Conservation (phyloP, 2,113 vertebrate genomes). For the Strix aluco region DNA sequence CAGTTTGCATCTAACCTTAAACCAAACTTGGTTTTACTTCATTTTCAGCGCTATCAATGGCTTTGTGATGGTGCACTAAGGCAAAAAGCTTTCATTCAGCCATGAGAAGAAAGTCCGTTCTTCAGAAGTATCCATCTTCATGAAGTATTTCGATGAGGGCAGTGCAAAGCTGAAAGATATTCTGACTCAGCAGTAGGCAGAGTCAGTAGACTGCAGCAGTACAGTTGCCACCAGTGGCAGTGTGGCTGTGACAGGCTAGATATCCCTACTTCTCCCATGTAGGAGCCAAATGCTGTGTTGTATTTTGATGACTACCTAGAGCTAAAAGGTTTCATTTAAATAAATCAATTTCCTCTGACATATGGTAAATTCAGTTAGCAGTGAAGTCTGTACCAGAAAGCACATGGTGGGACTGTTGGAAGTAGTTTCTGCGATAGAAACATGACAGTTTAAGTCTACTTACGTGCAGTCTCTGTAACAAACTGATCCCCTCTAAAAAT, state of each 20-base stretch:
- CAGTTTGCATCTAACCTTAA: not conserved
- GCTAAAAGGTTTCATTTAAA: not conserved
- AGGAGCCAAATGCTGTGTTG: not conserved
- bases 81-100: not conserved
- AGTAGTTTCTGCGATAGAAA: not conserved
- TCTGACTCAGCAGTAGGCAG: not conserved
- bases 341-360: not conserved
- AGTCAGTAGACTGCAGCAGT: not conserved
- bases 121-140: not conserved
- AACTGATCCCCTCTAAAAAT: not conserved
- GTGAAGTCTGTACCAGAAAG: not conserved
- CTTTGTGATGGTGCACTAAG: not conserved
- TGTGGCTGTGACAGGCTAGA: not conserved
- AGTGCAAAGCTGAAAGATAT: not conserved
- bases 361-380: not conserved
- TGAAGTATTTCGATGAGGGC: not conserved
- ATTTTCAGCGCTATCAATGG: not conserved
- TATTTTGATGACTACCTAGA: not conserved
- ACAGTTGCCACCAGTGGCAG: not conserved
- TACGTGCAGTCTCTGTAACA: not conserved
- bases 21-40: not conserved
- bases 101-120: not conserved
- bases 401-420: rapidly evolving
- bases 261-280: rapidly evolving
- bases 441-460: not conserved